Percentiles rank a stretch among this genome's conserved stretches.
Evolutionary conservation across 2,113 vertebrate species (phyloP).

Genomic region (Entosphenus tridentatus): DNA sequence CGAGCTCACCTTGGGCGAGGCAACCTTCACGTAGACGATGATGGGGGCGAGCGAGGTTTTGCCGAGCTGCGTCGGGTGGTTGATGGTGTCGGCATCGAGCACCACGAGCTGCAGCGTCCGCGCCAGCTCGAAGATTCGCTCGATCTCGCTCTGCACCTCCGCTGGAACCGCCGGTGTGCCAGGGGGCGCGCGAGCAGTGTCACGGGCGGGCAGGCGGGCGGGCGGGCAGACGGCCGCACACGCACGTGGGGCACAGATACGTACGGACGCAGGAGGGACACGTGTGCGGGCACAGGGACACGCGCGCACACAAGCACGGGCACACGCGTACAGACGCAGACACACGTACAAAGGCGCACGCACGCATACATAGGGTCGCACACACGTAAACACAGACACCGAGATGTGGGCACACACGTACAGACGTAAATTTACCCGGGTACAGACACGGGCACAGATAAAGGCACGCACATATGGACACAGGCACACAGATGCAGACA

Average conservation of each 20-base stretch:
- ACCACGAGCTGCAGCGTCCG: conserved; percentile 81
- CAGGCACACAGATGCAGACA: not conserved
- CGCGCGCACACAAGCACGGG: not conserved
- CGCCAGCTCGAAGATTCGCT: conserved; percentile 54
- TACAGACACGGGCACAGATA: not conserved
- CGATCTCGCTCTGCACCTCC: not conserved
- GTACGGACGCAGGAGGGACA: not conserved
- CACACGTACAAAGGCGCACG: not conserved
- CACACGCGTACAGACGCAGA: not conserved
- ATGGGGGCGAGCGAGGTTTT: conserved; percentile 88
- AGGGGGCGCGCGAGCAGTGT: not conserved
- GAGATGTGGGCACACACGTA: not conserved
- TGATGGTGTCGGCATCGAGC: conserved; percentile 83
- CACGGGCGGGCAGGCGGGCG: not conserved
- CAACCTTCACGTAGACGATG: conserved; percentile 83
- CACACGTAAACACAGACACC: not conserved
- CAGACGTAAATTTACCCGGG: not conserved
- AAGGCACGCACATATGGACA: not conserved
- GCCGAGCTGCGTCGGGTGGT: conserved; percentile 70
- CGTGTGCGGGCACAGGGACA: not conserved
- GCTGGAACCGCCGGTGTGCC: not conserved
- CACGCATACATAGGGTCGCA: not conserved
- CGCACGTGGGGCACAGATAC: not conserved
- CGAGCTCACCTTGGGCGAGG: conserved; percentile 56
- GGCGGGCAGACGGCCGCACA: not conserved